phyloP scores from a whole-genome alignment of 2,888 invertebrate genomes.

The Sinotaia quadrata region DNA sequence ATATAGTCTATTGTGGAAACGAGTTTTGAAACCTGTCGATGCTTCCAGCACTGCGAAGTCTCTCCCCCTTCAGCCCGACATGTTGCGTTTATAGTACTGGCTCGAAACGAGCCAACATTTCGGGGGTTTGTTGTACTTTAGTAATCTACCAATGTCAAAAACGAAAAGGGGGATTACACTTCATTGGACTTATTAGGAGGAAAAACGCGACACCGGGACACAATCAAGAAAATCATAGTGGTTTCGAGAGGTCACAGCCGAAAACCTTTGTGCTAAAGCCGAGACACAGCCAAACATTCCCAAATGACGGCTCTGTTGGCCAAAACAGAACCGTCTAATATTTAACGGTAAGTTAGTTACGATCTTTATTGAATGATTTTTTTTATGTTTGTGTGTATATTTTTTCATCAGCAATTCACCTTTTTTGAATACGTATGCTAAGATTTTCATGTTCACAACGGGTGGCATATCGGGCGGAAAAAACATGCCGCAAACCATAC shows the following conservation, averaged over 20 bases:
- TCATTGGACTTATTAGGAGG: conserved; percentile 8
- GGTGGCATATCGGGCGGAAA: neutral
- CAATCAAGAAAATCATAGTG: conserved; percentile 15
- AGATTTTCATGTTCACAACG: neutral
- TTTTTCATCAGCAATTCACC: neutral
- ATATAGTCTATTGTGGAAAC: neutral
- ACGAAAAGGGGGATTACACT: conserved; percentile 25
- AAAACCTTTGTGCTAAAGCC: conserved; percentile 22
- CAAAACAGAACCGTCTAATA: conserved; percentile 18
- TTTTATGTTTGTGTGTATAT: neutral
- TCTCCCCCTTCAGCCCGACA: conserved; percentile 57
- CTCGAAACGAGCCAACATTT: conserved; percentile 60
- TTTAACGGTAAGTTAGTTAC: conserved; percentile 18
- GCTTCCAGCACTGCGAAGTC: conserved; percentile 33
- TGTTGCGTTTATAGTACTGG: conserved; percentile 61
- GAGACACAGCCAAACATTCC: conserved; percentile 6
- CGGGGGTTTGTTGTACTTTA: conserved; percentile 46
- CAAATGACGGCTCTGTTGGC: conserved; percentile 24
- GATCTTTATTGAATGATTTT: neutral
- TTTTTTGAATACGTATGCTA: conserved; percentile 9
- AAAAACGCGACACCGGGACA: conserved; percentile 22
- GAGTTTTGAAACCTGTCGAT: neutral
- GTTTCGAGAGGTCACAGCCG: conserved; percentile 32
- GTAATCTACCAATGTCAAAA: conserved; percentile 7
- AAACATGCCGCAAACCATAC: conserved; percentile 7